Base-by-base conservation (phyloP, 1,140 invertebrate species). In the Micrasema longulum region DNA sequence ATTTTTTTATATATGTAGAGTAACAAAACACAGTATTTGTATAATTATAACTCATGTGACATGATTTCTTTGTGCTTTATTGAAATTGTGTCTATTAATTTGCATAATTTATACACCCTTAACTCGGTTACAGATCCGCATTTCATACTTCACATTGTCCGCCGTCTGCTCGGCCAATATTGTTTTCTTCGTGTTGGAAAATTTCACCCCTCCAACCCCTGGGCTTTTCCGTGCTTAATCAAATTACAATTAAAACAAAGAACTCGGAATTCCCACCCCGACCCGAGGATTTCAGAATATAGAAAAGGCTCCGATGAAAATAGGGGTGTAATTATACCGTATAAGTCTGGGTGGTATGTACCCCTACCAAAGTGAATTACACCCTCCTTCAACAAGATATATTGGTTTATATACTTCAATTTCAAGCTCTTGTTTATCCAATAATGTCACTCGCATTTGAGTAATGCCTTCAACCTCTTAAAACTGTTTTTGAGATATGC, bases 181-280 rank as follows among this genome's bases (percentile, higher is more conserved):
- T 72, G 64, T 68, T 72, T 67, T 72, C 71, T 72, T 72, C 71
- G 18, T 16, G 26, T 52, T 22, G 31, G n/a, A 18, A 14, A 71
- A 63, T 71, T 71, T 64, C 69, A 71, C 31, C 53, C 47, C 36
- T 52, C 26, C 52, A 11, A 57, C 64, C 63, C 53, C 26, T 55
- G 48, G 66, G 66, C 72, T 64, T 73, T 69, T 69, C 66, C n/a
- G 64, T 64, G 60, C 72, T 65, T 73, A 73, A 73, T 73, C 66
- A 66, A 73, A 73, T 73, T 73, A 73, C 66, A 73, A 73, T 73
- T 73, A 73, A 73, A 69, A 73, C 72, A 73, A 73, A 73, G 72
- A 73, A 73, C 66, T 73, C 64, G 18, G 23, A 50, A 45, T 55
- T 5, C 60, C 38, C 35, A 41, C 52, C 57, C 41, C 55, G 66